Conservation (phyloP, 1,140 invertebrate species). For the Drosophila saltans region DNA sequence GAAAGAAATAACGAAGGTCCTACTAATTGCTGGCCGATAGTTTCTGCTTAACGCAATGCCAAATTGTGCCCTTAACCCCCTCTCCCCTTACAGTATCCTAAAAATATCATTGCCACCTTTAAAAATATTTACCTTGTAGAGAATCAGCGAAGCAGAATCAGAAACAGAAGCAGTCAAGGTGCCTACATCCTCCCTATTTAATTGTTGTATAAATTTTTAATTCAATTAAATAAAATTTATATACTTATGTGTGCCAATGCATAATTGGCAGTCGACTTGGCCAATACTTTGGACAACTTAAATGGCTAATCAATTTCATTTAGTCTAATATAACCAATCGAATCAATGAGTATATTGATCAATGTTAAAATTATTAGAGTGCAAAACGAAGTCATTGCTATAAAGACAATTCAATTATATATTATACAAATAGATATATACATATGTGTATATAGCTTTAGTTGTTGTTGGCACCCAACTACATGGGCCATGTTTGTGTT, state of each 20-base stretch:
- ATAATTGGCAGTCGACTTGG: no score
- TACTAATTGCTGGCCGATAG: neutral
- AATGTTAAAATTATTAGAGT: conserved; percentile 79
- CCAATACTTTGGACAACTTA: no score
- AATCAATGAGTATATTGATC: conserved; percentile 29
- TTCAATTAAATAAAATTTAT: conserved; percentile 27
- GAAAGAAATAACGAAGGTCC: neutral
- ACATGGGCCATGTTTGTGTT: neutral
- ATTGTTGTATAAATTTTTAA: conserved; percentile 11
- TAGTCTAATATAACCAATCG: conserved; percentile 10
- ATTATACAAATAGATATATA: neutral
- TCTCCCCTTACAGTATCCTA: neutral
- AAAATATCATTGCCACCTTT: neutral
- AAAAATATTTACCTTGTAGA: conserved; percentile 31
- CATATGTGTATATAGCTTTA: neutral
- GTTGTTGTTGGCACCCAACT: neutral
- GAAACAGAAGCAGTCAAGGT: conserved; percentile 51
- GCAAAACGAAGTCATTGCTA: conserved; percentile 72
- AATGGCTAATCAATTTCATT: conserved; percentile 50
- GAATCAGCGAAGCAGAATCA: conserved; percentile 62
- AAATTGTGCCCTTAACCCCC: neutral
- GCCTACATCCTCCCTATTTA: conserved; percentile 43
- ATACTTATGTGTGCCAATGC: no score
- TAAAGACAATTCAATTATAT: conserved; percentile 61
- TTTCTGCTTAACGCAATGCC: neutral